Conservation (phyloP, 2,888 invertebrate species). For the Tachina lurida region DNA sequence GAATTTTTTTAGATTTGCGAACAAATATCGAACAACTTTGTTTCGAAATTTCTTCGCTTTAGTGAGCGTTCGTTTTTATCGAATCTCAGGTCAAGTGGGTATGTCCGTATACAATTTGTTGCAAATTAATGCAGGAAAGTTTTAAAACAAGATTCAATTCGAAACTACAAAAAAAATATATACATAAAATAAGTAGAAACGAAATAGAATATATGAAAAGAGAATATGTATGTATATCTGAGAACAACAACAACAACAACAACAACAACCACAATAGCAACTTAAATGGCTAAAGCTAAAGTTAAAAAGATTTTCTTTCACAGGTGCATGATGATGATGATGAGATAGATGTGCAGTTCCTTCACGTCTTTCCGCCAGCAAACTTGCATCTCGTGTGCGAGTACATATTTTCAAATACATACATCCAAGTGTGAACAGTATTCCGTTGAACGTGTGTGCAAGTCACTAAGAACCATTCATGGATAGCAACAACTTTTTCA, state of each 20-base stretch:
- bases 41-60: too few relatives aligned
- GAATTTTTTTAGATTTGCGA: too few relatives aligned
- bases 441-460: conserved; percentile 34
- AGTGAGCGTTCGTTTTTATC: too few relatives aligned
- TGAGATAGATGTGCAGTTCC: conserved; percentile 43
- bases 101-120: conserved; percentile 64
- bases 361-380: conserved; percentile 18
- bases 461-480: conserved; percentile 28
- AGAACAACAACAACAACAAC: conserved; percentile 4
- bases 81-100: too few relatives aligned
- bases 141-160: conserved; percentile 65
- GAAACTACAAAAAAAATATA: background rate
- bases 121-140: conserved; percentile 70
- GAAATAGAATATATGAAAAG: conserved; percentile 43
- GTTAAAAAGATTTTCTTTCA: conserved; percentile 58
- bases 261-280: conserved; percentile 27
- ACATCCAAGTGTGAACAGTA: conserved; percentile 58
- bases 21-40: too few relatives aligned
- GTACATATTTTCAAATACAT: conserved; percentile 14
- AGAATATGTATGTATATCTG: conserved; percentile 7
- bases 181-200: background rate
- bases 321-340: conserved; percentile 59
- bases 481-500: conserved; percentile 50
- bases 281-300: conserved; percentile 44
- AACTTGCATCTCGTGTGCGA: conserved; percentile 8